phyloP scores from a whole-genome alignment of 1,140 invertebrate genomes.

The Atta texana region DNA sequence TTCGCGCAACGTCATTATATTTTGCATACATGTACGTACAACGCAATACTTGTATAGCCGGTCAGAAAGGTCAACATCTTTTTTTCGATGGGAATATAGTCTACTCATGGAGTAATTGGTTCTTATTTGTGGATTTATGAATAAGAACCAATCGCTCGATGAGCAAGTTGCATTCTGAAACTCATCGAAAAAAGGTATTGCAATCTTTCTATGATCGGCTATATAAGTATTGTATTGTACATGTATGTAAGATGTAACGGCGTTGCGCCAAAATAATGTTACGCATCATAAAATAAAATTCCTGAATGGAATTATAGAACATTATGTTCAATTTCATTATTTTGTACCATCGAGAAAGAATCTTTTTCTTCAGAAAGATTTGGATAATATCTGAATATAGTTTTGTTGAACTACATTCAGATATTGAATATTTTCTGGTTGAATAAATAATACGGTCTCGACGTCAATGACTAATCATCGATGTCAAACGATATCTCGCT shows the following conservation, averaged over 20 bases:
- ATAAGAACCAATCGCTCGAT: too few relatives aligned
- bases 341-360: not conserved
- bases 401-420: not conserved
- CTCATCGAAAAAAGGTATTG: too few relatives aligned
- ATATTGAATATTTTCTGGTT: not conserved
- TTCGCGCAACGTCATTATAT: too few relatives aligned
- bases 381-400: not conserved
- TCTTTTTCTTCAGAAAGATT: not conserved
- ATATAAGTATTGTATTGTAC: not conserved
- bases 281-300: slow-evolving; percentile 28
- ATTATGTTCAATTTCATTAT: not conserved
- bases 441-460: not conserved
- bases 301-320: not conserved
- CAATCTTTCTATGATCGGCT: too few relatives aligned
- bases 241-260: not conserved
- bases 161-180: too few relatives aligned
- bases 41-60: too few relatives aligned
- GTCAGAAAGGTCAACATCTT: too few relatives aligned
- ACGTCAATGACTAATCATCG: too few relatives aligned
- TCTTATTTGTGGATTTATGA: too few relatives aligned
- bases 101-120: too few relatives aligned
- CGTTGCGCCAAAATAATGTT: not conserved
- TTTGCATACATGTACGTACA: too few relatives aligned
- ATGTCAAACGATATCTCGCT: not conserved
- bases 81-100: too few relatives aligned